These are phyloP conservation scores for Sinocyclocheilus maitianheensis DNA, from an alignment of 2,113 vertebrate species.

Conservation along the genomic window DNA sequence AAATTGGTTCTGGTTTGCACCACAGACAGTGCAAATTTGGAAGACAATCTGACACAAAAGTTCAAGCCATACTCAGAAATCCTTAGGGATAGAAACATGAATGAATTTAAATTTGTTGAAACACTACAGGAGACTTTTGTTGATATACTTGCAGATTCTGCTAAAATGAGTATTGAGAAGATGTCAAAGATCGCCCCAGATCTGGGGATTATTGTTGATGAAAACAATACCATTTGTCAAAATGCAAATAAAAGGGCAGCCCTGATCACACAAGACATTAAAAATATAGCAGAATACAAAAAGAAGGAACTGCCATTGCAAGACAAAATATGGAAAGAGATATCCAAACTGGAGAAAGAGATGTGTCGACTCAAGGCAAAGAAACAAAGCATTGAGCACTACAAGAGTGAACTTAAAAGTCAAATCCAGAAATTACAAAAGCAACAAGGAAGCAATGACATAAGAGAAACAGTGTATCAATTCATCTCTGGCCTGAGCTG, in stretches of 20 bases:
- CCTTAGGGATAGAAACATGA: not conserved
- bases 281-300: constrained; percentile 55
- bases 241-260: constrained; percentile 24
- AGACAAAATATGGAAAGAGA: constrained; percentile 53
- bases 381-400: constrained; percentile 23
- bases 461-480: constrained; percentile 1
- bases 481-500: constrained; percentile 49
- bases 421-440: constrained; percentile 40
- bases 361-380: constrained; percentile 53
- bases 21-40: not conserved
- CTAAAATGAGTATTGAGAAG: not conserved
- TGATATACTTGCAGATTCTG: not conserved
- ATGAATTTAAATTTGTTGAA: not conserved
- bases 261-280: constrained; percentile 25
- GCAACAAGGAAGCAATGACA: constrained; percentile 29
- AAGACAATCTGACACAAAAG: not conserved
- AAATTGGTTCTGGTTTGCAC: constrained; percentile 53
- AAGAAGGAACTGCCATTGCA: constrained; percentile 49
- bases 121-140: not conserved
- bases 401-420: constrained; percentile 47
- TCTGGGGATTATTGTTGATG: constrained; percentile 55
- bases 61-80: not conserved
- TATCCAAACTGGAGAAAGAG: constrained; percentile 62
- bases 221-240: constrained; percentile 51
- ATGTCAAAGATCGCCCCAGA: constrained; percentile 43